A percentile compares a stretch with the other conserved stretches of the same genome.
Evolutionary conservation across 2,888 invertebrate genomes (phyloP).

Genomic region (Hipparchia semele): DNA sequence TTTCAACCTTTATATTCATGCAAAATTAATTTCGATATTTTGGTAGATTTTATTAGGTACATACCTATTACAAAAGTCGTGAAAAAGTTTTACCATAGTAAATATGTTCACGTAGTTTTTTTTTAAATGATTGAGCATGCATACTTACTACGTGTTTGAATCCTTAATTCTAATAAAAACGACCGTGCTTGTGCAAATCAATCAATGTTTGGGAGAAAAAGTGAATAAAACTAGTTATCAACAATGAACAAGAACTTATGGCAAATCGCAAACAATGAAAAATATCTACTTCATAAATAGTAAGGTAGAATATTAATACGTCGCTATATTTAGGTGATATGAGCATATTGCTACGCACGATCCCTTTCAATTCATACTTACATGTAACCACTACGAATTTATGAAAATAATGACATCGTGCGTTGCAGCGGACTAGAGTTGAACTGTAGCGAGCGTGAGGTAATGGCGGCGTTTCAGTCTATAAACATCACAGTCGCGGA

Average conservation of each 20-base stretch:
- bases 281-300: constrained; percentile 69
- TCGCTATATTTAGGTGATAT: constrained; percentile 66
- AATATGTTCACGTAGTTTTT: constrained; percentile 9
- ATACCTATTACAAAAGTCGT: constrained; percentile 47
- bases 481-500: constrained; percentile 87
- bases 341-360: constrained; percentile 60
- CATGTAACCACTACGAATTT: constrained; percentile 14
- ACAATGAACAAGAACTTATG: constrained; percentile 72
- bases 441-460: constrained; percentile 80
- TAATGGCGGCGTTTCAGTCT: constrained; percentile 85
- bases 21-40: constrained; percentile 7
- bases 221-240: constrained; percentile 68
- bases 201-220: constrained; percentile 56
- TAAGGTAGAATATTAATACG: constrained; percentile 56
- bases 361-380: constrained; percentile 37
- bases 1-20: too few species aligned
- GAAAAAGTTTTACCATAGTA: constrained; percentile 54
- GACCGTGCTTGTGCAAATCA: constrained; percentile 75
- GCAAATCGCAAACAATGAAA: constrained; percentile 70
- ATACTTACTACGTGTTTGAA: constrained; percentile 62
- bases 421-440: constrained; percentile 77
- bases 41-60: constrained; percentile 38
- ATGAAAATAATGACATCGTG: constrained; percentile 53
- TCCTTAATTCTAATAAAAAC: constrained; percentile 62
- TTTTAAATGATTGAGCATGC: constrained; percentile 68